phyloP scores from a whole-genome alignment of 2,113 vertebrate genomes.

The Corythoichthys haematopterus region DNA sequence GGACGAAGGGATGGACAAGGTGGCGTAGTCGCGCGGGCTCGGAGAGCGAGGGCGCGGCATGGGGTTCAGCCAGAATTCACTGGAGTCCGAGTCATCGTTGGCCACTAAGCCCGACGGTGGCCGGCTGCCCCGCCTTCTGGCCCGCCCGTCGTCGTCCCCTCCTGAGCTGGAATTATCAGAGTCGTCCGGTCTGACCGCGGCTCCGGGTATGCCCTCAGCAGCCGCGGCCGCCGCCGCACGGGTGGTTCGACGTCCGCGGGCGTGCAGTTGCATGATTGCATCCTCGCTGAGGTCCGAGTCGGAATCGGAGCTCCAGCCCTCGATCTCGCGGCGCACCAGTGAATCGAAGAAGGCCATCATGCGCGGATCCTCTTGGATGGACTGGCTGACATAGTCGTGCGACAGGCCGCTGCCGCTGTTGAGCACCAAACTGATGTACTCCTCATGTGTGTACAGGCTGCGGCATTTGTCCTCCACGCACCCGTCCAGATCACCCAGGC shows the following conservation, averaged over 20 bases:
- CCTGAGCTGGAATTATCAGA: conserved; percentile 81
- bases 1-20: conserved; percentile 65
- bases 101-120: conserved; percentile 84
- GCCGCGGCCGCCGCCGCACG: conserved; percentile 24
- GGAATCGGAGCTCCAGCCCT: conserved; percentile 97
- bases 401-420: conserved; percentile 95
- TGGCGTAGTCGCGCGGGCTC: conserved; percentile 83
- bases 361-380: conserved; percentile 92
- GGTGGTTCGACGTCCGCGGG: conserved; percentile 75
- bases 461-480: conserved; percentile 90
- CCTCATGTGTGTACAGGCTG: conserved; percentile 95
- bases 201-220: neutral
- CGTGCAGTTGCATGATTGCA: conserved; percentile 91
- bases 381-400: conserved; percentile 96
- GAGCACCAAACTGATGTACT: conserved; percentile 95
- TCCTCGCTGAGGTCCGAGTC: conserved; percentile 92
- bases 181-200: conserved; percentile 51
- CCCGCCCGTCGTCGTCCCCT: conserved; percentile 33
- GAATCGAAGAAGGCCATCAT: conserved; percentile 99
- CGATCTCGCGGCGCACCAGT: conserved; percentile 91
- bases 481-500: conserved; percentile 89
- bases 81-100: conserved; percentile 83
- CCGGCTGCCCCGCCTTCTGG: conserved; percentile 35
- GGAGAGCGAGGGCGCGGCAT: conserved; percentile 89
- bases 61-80: conserved; percentile 80